Conservation (phyloP, 2,113 vertebrate genomes). For the Ophiodon elongatus region DNA sequence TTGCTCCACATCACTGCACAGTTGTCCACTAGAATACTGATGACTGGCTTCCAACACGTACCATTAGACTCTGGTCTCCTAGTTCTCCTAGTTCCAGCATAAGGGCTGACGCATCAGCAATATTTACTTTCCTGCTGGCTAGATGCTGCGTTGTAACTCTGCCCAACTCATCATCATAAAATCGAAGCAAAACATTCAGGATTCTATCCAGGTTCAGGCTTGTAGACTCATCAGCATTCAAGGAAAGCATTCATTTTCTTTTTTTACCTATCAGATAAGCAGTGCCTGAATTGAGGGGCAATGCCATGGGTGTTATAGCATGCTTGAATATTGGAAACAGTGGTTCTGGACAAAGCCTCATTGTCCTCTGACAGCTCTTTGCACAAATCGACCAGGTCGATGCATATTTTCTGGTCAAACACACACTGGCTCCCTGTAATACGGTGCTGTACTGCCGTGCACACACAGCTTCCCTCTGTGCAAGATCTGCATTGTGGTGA, state of each 20-base stretch:
- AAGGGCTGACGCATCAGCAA: neutral
- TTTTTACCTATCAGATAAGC: neutral
- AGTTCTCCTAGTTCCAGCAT: neutral
- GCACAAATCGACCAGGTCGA: neutral
- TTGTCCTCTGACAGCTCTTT: neutral
- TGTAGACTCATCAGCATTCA: conserved; percentile 6
- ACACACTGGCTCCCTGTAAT: neutral
- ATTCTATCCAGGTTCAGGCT: neutral
- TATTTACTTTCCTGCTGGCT: neutral
- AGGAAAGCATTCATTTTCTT: neutral
- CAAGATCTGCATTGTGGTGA: neutral
- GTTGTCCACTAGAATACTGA: neutral
- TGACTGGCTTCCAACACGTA: neutral
- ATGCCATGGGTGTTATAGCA: neutral
- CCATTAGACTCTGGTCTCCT: neutral
- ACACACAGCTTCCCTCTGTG: no score
- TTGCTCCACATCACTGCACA: neutral
- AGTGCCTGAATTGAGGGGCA: neutral
- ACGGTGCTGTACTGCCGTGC: neutral
- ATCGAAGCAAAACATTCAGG: neutral
- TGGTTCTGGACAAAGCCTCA: neutral
- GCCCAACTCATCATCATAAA: conserved; percentile 8
- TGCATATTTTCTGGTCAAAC: neutral
- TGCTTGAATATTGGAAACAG: neutral
- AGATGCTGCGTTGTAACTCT: neutral